A percentile compares a stretch with the other conserved stretches of the same genome.
These are phyloP conservation scores for Cactoblastis cactorum DNA, from an alignment of 2,888 invertebrate species.

Conservation along the genomic window DNA sequence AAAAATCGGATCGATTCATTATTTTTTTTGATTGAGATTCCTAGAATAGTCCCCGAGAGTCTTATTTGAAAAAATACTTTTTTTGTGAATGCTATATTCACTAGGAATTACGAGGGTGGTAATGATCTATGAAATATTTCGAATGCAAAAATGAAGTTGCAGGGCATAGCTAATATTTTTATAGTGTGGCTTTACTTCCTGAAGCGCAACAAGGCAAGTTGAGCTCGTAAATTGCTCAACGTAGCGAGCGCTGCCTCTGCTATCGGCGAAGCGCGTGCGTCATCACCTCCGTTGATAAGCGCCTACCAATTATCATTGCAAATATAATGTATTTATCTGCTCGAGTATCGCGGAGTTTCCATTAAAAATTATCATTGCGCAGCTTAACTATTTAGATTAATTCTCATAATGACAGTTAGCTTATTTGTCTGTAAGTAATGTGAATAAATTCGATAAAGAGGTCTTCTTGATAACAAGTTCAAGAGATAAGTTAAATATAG, in stretches of 20 bases:
- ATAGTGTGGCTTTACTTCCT: not conserved
- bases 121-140: no score
- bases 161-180: no score
- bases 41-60: no score
- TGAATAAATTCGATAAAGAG: constrained; percentile 62
- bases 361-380: constrained; percentile 44
- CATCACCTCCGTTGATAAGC: constrained; percentile 76
- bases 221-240: constrained; percentile 37
- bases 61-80: no score
- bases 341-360: constrained; percentile 51
- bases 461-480: constrained; percentile 69
- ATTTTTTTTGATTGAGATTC: no score
- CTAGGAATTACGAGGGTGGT: no score
- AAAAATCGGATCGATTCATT: no score
- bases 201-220: not conserved
- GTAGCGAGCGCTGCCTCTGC: constrained; percentile 45
- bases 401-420: constrained; percentile 39
- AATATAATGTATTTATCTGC: constrained; percentile 67
- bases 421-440: constrained; percentile 50
- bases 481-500: constrained; percentile 68
- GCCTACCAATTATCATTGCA: constrained; percentile 76
- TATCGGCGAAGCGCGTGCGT: constrained; percentile 68
- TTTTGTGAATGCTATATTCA: no score
- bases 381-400: constrained; percentile 47
- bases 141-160: no score